Conservation (phyloP, 1,140 invertebrate genomes). For the Drosophila persimilis region DNA sequence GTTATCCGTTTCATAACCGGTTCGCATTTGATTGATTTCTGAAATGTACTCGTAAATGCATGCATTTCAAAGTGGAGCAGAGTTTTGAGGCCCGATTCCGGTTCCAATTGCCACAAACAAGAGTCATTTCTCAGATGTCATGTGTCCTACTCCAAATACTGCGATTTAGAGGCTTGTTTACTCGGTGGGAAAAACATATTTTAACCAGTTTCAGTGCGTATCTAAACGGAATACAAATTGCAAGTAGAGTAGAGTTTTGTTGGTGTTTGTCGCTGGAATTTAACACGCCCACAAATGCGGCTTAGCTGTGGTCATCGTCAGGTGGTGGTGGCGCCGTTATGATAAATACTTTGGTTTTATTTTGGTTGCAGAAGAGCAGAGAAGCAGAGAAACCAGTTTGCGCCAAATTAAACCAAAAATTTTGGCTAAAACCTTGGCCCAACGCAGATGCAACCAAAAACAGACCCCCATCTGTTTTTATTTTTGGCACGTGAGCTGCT, state of each 20-base stretch:
- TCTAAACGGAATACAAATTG: slow-evolving; percentile 37
- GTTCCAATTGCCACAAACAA: slow-evolving; percentile 13
- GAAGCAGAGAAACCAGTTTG: slow-evolving; percentile 12
- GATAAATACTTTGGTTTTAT: too few relatives aligned
- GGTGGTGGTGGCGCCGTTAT: too few relatives aligned
- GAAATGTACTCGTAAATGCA: background rate
- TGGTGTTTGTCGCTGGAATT: slow-evolving; percentile 5
- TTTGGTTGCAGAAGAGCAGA: too few relatives aligned
- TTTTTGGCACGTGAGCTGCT: slow-evolving; percentile 15
- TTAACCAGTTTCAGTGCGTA: slow-evolving; percentile 39
- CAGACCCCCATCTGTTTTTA: too few relatives aligned
- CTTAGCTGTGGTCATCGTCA: slow-evolving; percentile 38
- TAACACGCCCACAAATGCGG: slow-evolving; percentile 44
- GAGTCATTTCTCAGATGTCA: background rate
- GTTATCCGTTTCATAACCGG: slow-evolving; percentile 30
- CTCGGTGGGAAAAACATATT: slow-evolving; percentile 31
- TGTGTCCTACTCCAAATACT: slow-evolving; percentile 6
- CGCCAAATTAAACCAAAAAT: slow-evolving; percentile 14
- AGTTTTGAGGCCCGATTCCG: slow-evolving; percentile 23
- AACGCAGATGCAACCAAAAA: slow-evolving; percentile 22
- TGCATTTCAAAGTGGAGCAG: slow-evolving; percentile 34
- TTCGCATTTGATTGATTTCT: slow-evolving; percentile 13
- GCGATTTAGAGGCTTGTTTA: slow-evolving; percentile 22
- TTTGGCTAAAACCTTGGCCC: slow-evolving; percentile 24
- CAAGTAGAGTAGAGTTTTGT: slow-evolving; percentile 10